Percentiles rank a stretch among this genome's conserved stretches.
Conservation (phyloP, 2,888 invertebrate species). For the Mylabris sibirica region DNA sequence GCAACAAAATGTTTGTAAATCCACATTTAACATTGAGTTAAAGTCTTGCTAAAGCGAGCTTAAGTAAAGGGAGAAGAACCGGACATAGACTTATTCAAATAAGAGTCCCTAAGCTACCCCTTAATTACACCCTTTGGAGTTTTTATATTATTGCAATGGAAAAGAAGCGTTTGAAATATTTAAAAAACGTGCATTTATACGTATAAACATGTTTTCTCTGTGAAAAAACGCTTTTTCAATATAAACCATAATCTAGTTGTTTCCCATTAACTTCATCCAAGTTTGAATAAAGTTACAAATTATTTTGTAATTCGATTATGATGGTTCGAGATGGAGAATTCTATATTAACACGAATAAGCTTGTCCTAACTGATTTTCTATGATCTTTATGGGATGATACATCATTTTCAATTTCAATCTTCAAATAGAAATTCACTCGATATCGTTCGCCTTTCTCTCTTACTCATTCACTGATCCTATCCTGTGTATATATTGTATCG, state of each 20-base stretch:
- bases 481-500: not conserved
- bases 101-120: too few species aligned
- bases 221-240: not conserved
- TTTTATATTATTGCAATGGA: too few species aligned
- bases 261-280: not conserved
- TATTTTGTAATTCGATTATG: not conserved
- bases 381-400: not conserved
- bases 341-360: not conserved
- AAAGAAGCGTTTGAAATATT: too few species aligned
- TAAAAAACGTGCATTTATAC: too few species aligned
- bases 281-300: not conserved
- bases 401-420: slow-evolving; percentile 6
- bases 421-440: not conserved
- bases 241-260: not conserved
- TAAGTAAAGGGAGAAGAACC: too few species aligned
- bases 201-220: slow-evolving; percentile 23
- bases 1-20: too few species aligned
- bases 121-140: too few species aligned
- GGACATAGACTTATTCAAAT: too few species aligned
- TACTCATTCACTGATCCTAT: not conserved
- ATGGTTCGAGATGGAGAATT: not conserved
- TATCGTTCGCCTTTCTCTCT: not conserved
- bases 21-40: too few species aligned
- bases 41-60: too few species aligned
- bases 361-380: not conserved